Evolutionary conservation across 2,888 invertebrate species (phyloP), one percentile per base, ranked within the genome.

Genomic region (Drosophila fungiperda): DNA sequence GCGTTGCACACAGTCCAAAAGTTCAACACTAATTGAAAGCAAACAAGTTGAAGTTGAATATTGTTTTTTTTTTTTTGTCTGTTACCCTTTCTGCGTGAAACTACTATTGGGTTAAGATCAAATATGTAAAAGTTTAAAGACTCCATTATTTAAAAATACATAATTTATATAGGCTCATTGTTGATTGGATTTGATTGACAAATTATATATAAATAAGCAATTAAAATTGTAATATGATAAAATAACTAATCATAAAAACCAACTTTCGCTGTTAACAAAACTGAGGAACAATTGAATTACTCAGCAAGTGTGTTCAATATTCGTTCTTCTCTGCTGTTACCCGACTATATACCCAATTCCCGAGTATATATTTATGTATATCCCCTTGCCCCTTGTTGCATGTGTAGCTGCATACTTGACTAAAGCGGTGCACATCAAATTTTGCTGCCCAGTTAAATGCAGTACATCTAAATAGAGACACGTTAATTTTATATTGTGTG

Each of bases 21-120:
- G 68, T 74, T 84, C 71, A 78, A 85, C 80, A 80, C 89, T 86
- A 89, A 86, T 86, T 86, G 88, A 85, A 85, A 73, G 89, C 89
- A 85, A 85, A 86, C 89, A 86, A 87, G 64, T 70, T 71, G 66
- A 69, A 70, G 53, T 60, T 66, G 35, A 65, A 68, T 58, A 67
- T 54, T 29, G 8, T 29, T 29, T 26, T 36, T 4, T 38, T 8
- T 23, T n/a, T n/a, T 9, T 40, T n/a, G n/a, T 40, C 5, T 3
- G 35, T 52, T 80, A 60, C 64, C n/a, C 71, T 66, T 23, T 23
- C 42, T 4, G 15, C 3, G 3, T 1, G 11, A 9, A 23, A 17
- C 26, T 42, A n/a, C 12, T 20, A 7, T 50, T n/a, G 35, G 8
- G 20, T 17, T 3, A 3, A 6, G 15, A 12, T n/a, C 7, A 11